phyloP scores from a whole-genome alignment of 1,140 invertebrate genomes.

The Ceratosolen solmsi region DNA sequence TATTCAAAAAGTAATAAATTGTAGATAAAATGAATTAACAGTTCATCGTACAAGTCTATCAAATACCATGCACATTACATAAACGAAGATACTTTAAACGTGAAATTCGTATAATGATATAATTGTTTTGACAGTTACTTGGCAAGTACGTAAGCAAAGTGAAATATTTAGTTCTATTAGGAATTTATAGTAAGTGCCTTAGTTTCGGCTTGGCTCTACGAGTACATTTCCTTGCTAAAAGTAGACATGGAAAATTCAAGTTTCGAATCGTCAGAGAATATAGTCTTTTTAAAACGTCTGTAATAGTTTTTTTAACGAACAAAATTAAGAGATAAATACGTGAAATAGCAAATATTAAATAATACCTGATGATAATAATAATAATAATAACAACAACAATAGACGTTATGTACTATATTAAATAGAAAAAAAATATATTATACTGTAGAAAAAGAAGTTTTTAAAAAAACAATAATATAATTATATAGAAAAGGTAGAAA shows the following conservation, averaged over 20 bases:
- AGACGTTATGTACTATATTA: too few relatives aligned
- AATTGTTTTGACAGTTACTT: constrained; percentile 18
- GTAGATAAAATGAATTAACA: background rate
- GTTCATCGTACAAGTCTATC: background rate
- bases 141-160: background rate
- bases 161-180: background rate
- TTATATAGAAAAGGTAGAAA: too few relatives aligned
- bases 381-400: too few relatives aligned
- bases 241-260: background rate
- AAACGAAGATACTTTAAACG: too few relatives aligned
- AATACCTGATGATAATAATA: too few relatives aligned
- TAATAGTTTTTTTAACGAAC: background rate
- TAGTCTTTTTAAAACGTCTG: background rate
- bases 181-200: background rate
- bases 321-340: background rate
- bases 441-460: too few relatives aligned
- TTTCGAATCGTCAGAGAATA: background rate
- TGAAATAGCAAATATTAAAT: too few relatives aligned
- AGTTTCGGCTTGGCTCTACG: background rate
- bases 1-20: background rate
- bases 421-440: too few relatives aligned
- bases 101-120: too few relatives aligned
- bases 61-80: background rate
- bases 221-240: background rate
- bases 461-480: too few relatives aligned